phyloP scores from a whole-genome alignment of 2,797 vertebrate genomes.

The Argentina silus region DNA sequence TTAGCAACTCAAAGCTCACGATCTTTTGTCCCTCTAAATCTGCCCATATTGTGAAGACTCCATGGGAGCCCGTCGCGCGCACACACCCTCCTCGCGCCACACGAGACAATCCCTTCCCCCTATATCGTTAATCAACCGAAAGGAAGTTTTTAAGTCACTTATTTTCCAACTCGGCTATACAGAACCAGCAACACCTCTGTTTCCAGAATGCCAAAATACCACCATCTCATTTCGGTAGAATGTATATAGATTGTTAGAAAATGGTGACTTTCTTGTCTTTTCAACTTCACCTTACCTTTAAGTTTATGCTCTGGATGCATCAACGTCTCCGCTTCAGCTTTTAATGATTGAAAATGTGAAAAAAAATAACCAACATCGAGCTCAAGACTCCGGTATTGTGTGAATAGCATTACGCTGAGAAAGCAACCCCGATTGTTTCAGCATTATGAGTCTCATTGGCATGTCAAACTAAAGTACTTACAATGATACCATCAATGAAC shows the following conservation, averaged over 20 bases:
- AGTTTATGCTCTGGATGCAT: background rate
- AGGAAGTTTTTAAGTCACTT: slow-evolving; percentile 65
- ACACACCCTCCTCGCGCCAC: slow-evolving; percentile 67
- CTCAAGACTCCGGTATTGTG: background rate
- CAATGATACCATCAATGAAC: too few relatives aligned
- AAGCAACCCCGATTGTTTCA: background rate
- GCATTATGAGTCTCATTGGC: background rate
- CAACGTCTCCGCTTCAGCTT: background rate
- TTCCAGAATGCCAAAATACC: background rate
- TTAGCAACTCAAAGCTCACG: slow-evolving; percentile 83
- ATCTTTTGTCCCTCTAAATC: slow-evolving; percentile 87
- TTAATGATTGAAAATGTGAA: background rate
- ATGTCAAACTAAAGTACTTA: background rate
- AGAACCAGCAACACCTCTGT: too few relatives aligned
- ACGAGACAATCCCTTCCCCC: slow-evolving; percentile 56
- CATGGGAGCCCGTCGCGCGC: slow-evolving; percentile 67
- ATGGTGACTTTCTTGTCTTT: background rate
- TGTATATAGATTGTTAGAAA: background rate
- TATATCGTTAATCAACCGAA: slow-evolving; percentile 67
- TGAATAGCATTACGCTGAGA: background rate
- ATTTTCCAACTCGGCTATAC: background rate
- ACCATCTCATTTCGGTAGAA: background rate
- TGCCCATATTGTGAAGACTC: slow-evolving; percentile 84
- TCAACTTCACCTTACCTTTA: background rate
- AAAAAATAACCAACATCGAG: background rate